Conservation (phyloP, 2,113 vertebrate genomes). For the Saimiri boliviensis region DNA sequence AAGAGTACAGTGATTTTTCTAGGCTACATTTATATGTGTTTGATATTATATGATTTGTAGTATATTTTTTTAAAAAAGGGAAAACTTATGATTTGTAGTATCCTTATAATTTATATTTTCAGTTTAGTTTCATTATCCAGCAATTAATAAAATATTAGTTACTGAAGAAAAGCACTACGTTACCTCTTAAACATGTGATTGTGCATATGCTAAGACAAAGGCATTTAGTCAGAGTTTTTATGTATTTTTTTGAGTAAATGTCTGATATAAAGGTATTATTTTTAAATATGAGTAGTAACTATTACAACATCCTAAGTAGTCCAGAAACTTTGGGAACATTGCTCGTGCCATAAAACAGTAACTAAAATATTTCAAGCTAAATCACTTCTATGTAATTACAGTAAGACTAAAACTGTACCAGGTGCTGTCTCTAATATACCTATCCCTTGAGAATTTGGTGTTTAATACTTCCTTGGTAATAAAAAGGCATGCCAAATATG, state of each 20-base stretch:
- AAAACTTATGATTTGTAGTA: not conserved
- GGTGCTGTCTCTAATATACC: not conserved
- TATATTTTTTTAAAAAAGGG: not conserved
- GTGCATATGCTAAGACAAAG: not conserved
- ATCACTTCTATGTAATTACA: constrained; percentile 53
- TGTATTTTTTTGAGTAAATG: not conserved
- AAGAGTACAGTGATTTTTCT: not conserved
- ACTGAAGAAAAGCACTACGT: not conserved
- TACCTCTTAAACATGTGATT: not conserved
- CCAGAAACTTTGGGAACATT: constrained; percentile 43
- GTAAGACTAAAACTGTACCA: not conserved
- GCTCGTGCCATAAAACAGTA: not conserved
- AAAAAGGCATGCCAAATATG: constrained; percentile 30
- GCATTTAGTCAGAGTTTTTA: not conserved
- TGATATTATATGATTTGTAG: not conserved
- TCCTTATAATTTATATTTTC: not conserved
- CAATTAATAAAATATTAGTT: constrained; percentile 38
- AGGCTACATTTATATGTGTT: not conserved
- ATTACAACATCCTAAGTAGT: not conserved
- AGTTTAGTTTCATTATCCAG: not conserved
- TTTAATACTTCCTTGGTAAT: constrained; percentile 14
- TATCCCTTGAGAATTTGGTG: not conserved
- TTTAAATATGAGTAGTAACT: not conserved
- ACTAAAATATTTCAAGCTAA: constrained; percentile 31
- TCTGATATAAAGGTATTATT: constrained; percentile 30